phyloP scores from a whole-genome alignment of 2,888 invertebrate genomes.

The Neoscelio sp. region DNA sequence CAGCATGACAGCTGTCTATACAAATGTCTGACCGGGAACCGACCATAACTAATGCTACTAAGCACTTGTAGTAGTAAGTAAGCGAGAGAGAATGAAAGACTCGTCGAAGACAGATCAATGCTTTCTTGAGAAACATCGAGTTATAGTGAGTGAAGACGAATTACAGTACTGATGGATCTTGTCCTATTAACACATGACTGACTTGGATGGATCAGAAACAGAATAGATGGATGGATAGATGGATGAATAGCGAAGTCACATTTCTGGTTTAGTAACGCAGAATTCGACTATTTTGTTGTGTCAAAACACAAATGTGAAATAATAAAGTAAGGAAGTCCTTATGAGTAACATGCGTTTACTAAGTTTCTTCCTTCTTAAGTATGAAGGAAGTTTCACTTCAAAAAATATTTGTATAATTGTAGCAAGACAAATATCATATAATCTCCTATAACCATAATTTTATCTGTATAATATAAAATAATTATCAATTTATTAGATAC shows the following conservation, averaged over 20 bases:
- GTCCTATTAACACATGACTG: constrained; percentile 63
- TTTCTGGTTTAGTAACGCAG: constrained; percentile 41
- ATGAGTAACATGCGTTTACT: no score
- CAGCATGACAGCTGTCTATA: constrained; percentile 39
- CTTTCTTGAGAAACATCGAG: constrained; percentile 63
- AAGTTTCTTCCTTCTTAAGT: no score
- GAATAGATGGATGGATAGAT: constrained; percentile 59
- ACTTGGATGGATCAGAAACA: constrained; percentile 41
- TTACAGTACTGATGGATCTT: constrained; percentile 63
- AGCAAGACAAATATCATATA: no score
- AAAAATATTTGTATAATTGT: no score
- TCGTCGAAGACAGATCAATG: constrained; percentile 59
- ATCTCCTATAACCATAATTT: no score
- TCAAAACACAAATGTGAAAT: constrained; percentile 7
- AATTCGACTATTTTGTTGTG: constrained; percentile 26
- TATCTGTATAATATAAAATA: no score
- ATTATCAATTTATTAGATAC: no score
- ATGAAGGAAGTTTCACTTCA: no score
- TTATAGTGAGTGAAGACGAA: constrained; percentile 48
- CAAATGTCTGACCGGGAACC: constrained; percentile 53
- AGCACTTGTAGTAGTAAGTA: constrained; percentile 38
- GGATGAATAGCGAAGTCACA: constrained; percentile 52
- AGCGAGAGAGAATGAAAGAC: constrained; percentile 45
- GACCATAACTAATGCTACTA: constrained; percentile 63
- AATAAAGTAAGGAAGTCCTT: constrained; percentile 4